Percentiles rank a stretch among this genome's conserved stretches.
Conservation (phyloP, 2,888 invertebrate genomes). For the Hypolimnas misippus region DNA sequence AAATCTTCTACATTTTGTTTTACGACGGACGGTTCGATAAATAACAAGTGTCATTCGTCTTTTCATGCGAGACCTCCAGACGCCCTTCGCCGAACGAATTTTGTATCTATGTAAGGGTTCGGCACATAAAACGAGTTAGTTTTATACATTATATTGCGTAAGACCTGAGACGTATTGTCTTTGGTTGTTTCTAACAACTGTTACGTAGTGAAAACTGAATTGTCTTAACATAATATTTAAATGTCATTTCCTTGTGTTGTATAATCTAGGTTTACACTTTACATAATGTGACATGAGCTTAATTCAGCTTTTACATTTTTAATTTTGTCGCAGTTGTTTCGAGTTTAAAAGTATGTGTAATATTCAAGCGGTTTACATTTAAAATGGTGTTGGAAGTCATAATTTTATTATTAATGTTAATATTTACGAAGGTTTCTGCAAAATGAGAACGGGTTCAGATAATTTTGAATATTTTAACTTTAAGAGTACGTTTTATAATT, state of each 20-base stretch:
- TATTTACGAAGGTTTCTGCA: background rate
- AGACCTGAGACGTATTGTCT: background rate
- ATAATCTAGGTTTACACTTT: too few species aligned
- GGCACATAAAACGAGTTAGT: conserved; percentile 19
- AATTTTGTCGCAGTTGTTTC: background rate
- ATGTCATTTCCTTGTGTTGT: background rate
- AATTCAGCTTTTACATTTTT: background rate
- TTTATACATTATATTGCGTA: background rate
- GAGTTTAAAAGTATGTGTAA: background rate
- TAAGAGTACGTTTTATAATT: background rate
- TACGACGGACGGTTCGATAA: conserved; percentile 55
- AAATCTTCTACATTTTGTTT: conserved; percentile 57
- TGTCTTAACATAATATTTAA: too few species aligned
- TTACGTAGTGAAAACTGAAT: background rate
- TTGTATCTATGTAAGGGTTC: conserved; percentile 30
- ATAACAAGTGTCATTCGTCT: conserved; percentile 68
- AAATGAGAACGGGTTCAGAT: background rate
- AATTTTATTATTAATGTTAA: background rate
- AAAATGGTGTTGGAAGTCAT: background rate
- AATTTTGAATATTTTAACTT: background rate
- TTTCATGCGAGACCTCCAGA: conserved; percentile 66
- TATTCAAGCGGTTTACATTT: background rate
- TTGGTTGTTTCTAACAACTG: background rate
- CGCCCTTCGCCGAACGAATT: conserved; percentile 56
- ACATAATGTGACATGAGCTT: too few species aligned